Base-by-base conservation (phyloP, 2,888 invertebrate species). In the Tenodera sinensis region DNA sequence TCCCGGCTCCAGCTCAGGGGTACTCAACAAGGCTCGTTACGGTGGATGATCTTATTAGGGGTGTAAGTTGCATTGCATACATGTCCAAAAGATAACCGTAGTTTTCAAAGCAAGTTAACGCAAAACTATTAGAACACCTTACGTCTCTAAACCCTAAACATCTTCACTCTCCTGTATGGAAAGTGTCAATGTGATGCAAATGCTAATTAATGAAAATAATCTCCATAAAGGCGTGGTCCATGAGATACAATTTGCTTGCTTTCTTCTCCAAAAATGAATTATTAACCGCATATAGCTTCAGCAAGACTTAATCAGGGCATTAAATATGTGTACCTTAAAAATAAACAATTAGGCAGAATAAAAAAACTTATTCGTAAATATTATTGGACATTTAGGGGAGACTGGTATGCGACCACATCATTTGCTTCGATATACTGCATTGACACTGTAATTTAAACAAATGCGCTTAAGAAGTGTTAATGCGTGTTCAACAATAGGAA, bases 1-100 rank as follows among this genome's bases (percentile, higher is more conserved):
- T 87, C 87, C 87, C 87, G 81, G 87, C 87, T 87, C 83, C 83
- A 81, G 83, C 82, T 87, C 28, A 87, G 87, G 87, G 87, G 87
- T 87, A 83, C 82, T 87, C 83, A 87, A 87, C 54, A 71, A 71
- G 54, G 20, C 54, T 71, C 54, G 54, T 71, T 71, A 71, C 54
- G 54, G 54, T 71, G 54, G 54, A 71, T 71, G 54, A 71, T 71
- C 54, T 71, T 71, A 71, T 71, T 71, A 71, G 54, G 54, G 54
- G 54, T 71, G 54, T 42, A 71, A 71, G 54, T 71, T 71, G 54
- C 54, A 71, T 71, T 71, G 54, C 54, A 71, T 71, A 54, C 54
- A 71, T 71, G 25, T 25, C 54, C 54, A 4, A 71, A 71, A 71
- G 4, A 71, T 25, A 71, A 25, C 8, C 20, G 54, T 20, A 71